Percentiles rank a stretch among this genome's conserved stretches.
phyloP scores from a whole-genome alignment of 2,797 vertebrate species.

The Arctocebus calabarensis region DNA sequence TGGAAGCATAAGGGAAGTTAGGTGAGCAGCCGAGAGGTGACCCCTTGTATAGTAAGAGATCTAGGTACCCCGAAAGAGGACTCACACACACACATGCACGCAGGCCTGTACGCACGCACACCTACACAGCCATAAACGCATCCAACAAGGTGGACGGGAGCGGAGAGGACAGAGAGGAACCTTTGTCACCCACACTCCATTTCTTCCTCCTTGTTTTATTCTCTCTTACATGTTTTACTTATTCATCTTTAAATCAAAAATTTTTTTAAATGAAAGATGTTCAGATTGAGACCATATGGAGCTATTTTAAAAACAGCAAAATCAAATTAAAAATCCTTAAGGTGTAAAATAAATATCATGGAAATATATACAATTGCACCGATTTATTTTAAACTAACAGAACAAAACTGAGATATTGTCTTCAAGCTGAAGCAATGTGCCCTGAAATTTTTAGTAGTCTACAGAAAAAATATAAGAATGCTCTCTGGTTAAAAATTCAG shows the following conservation, averaged over 20 bases:
- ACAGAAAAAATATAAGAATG: not conserved
- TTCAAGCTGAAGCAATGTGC: not conserved
- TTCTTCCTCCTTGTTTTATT: not conserved
- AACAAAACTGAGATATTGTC: not conserved
- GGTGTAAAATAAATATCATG: slow-evolving; percentile 14
- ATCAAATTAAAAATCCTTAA: slow-evolving; percentile 17
- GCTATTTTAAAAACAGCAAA: slow-evolving; percentile 36
- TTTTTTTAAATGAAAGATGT: slow-evolving; percentile 12
- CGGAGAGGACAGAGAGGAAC: no score
- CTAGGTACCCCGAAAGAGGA: not conserved
- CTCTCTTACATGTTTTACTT: not conserved
- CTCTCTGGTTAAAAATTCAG: not conserved
- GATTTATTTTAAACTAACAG: slow-evolving; percentile 45
- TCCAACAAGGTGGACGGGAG: not conserved
- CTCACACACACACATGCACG: not conserved
- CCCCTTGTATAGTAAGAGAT: not conserved
- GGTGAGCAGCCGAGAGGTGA: not conserved
- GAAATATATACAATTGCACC: not conserved
- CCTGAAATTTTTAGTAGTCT: not conserved
- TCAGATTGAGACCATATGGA: not conserved
- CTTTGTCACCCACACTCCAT: not conserved
- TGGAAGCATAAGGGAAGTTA: not conserved
- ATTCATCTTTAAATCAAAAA: not conserved
- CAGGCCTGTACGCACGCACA: not conserved
- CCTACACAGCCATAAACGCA: not conserved